Evolutionary conservation across 2,888 invertebrate genomes (phyloP).

Genomic region (Agonum fuliginosum): DNA sequence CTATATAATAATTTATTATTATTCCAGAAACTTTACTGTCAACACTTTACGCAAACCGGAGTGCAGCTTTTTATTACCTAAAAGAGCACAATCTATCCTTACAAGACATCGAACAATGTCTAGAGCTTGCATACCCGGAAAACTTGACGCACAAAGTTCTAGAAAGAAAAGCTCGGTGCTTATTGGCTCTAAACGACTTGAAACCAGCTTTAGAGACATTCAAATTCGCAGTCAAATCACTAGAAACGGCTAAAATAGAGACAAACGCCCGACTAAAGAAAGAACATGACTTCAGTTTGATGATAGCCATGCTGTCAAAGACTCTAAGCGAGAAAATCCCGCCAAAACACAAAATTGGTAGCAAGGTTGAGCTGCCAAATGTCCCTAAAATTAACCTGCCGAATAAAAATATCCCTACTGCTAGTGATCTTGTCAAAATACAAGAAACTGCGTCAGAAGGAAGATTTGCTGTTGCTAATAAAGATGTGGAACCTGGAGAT

Average conservation of each 20-base stretch:
- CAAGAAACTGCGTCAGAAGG: slow-evolving; percentile 79
- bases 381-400: slow-evolving; percentile 66
- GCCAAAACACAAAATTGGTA: slow-evolving; percentile 62
- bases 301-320: slow-evolving; percentile 78
- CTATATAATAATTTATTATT: background rate
- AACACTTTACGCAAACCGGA: slow-evolving; percentile 86
- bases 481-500: slow-evolving; percentile 83
- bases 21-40: slow-evolving; percentile 77
- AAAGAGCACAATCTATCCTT: slow-evolving; percentile 80
- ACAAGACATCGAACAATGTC: slow-evolving; percentile 82
- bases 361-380: slow-evolving; percentile 70
- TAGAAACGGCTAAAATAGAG: slow-evolving; percentile 81
- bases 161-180: slow-evolving; percentile 84
- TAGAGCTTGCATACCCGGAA: slow-evolving; percentile 81
- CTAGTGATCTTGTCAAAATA: slow-evolving; percentile 80
- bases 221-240: slow-evolving; percentile 79
- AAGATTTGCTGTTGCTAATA: slow-evolving; percentile 82
- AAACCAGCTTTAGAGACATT: slow-evolving; percentile 80
- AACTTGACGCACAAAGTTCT: slow-evolving; percentile 85
- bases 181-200: slow-evolving; percentile 80
- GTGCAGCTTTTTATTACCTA: slow-evolving; percentile 86
- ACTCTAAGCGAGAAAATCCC: slow-evolving; percentile 36
- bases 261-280: slow-evolving; percentile 79
- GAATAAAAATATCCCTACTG: slow-evolving; percentile 74
- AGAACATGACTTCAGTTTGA: slow-evolving; percentile 81